Evolutionary conservation across 2,797 vertebrate genomes (phyloP).

Genomic region (Okamejei kenojei): DNA sequence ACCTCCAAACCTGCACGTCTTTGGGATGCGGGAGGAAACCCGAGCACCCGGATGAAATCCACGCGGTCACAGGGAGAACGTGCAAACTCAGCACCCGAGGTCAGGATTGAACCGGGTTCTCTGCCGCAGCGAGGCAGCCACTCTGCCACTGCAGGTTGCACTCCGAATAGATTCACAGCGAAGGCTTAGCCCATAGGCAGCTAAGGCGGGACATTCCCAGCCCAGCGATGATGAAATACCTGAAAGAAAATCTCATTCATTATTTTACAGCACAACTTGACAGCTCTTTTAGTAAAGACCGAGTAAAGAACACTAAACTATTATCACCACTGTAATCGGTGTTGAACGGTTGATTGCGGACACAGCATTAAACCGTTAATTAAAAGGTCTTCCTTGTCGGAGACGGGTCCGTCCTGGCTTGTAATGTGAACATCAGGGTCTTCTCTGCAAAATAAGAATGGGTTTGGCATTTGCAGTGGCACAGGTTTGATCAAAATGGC

Average conservation of each 20-base stretch:
- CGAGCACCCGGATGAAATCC: too few relatives aligned
- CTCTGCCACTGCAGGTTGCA: background rate
- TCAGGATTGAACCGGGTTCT: too few relatives aligned
- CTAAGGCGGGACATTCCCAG: background rate
- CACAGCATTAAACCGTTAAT: conserved; percentile 5
- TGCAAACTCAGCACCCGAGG: too few relatives aligned
- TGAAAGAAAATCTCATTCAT: background rate
- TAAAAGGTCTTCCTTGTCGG: background rate
- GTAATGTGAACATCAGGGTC: background rate
- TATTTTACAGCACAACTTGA: background rate
- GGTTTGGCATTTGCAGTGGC: background rate
- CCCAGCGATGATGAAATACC: background rate
- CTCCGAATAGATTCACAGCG: background rate
- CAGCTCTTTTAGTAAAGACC: background rate
- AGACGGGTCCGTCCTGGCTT: background rate
- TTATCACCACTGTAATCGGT: background rate
- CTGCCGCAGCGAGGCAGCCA: too few relatives aligned
- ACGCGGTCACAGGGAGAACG: too few relatives aligned
- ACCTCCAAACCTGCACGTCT: too few relatives aligned
- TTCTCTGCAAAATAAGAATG: background rate
- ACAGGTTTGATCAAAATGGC: background rate
- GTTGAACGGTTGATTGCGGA: background rate
- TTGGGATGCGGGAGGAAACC: too few relatives aligned
- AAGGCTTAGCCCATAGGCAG: background rate
- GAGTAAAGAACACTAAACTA: background rate